Evolutionary conservation across 2,113 vertebrate genomes (phyloP).

Genomic region (Gopherus flavomarginatus): DNA sequence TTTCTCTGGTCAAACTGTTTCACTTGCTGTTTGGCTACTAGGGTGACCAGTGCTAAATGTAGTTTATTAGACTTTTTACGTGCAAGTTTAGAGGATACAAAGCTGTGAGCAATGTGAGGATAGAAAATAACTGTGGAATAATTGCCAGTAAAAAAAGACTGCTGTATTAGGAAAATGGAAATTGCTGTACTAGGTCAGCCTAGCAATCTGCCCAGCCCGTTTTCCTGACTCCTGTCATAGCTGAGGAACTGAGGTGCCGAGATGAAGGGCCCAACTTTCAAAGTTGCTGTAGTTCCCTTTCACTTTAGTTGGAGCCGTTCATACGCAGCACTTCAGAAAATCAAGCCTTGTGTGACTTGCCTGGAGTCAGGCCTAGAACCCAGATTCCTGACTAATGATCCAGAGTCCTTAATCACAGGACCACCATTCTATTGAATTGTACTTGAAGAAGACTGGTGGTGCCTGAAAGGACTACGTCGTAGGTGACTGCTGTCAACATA

Average conservation of each 20-base stretch:
- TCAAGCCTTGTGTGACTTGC: neutral
- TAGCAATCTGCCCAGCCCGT: neutral
- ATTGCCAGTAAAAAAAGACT: slow-evolving; percentile 31
- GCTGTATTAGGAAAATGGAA: slow-evolving; percentile 9
- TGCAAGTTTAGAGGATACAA: slow-evolving; percentile 10
- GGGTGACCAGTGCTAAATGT: slow-evolving; percentile 6
- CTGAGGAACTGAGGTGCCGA: neutral
- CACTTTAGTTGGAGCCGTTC: slow-evolving; percentile 30
- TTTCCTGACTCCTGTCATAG: neutral
- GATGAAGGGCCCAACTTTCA: neutral
- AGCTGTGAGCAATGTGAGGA: slow-evolving; percentile 42
- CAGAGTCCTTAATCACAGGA: neutral
- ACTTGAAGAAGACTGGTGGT: neutral
- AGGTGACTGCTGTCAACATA: neutral
- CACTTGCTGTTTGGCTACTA: neutral
- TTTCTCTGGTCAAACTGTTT: neutral
- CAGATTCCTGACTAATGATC: neutral
- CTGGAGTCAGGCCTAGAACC: neutral
- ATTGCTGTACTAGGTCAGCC: neutral
- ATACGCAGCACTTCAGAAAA: neutral
- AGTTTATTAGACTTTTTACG: neutral
- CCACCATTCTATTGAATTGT: fast-evolving
- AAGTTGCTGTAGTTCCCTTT: slow-evolving; percentile 33
- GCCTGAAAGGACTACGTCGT: neutral
- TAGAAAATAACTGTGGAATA: slow-evolving; percentile 55